These are phyloP conservation scores for Asbolus verrucosus DNA, from an alignment of 1,140 invertebrate genomes.

Conservation along the genomic window DNA sequence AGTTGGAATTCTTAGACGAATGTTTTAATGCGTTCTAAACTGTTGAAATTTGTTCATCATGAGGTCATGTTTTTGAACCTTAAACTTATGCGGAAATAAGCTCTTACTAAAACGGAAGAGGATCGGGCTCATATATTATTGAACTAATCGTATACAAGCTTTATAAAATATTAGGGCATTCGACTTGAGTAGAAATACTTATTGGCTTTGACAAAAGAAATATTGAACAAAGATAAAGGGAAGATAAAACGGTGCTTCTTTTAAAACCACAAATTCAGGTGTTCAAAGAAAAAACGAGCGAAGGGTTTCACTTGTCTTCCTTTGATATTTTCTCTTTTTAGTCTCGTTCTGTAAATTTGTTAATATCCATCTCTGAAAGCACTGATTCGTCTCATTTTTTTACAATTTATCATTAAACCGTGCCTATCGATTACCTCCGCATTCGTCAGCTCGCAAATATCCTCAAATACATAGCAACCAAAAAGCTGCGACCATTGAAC, in stretches of 20 bases:
- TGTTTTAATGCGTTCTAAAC: slow-evolving; percentile 9
- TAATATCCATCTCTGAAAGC: slow-evolving; percentile 7
- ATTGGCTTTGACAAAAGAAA: slow-evolving; percentile 45
- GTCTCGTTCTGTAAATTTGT: slow-evolving; percentile 31
- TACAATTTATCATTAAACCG: neutral
- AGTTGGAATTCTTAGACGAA: neutral
- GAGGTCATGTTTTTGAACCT: slow-evolving; percentile 35
- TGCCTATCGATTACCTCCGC: neutral
- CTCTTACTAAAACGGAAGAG: slow-evolving; percentile 27
- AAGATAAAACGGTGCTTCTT: slow-evolving; percentile 41
- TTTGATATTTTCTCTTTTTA: slow-evolving; percentile 26
- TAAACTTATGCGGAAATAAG: slow-evolving; percentile 38
- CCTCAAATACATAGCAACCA: neutral
- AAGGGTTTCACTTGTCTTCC: slow-evolving; percentile 24
- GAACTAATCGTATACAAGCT: slow-evolving; percentile 39
- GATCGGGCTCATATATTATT: slow-evolving; percentile 35
- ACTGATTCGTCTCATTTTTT: slow-evolving; percentile 2
- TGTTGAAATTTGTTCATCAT: slow-evolving; percentile 28
- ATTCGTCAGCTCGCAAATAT: neutral
- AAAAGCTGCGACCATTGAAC: neutral
- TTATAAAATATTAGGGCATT: slow-evolving; percentile 38
- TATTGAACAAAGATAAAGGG: slow-evolving; percentile 43
- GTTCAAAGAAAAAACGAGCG: slow-evolving; percentile 18
- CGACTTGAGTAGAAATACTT: slow-evolving; percentile 42
- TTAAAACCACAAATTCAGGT: slow-evolving; percentile 41